phyloP scores from a whole-genome alignment of 2,888 invertebrate species.

The Eulithis prunata region DNA sequence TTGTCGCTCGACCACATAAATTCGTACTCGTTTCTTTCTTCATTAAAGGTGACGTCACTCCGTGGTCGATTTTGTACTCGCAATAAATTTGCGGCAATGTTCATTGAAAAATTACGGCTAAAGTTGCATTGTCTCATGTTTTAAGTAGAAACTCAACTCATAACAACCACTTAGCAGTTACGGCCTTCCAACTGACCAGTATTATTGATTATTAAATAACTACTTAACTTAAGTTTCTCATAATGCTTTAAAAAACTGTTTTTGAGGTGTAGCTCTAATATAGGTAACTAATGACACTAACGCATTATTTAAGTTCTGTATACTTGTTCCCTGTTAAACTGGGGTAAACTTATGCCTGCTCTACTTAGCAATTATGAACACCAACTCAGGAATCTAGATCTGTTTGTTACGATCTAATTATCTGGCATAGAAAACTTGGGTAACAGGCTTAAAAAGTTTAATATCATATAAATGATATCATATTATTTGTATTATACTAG shows the following conservation, averaged over 20 bases:
- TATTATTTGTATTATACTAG: slow-evolving; percentile 1
- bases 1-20: slow-evolving; percentile 69
- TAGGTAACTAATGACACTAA: slow-evolving; percentile 1
- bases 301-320: slow-evolving; percentile 11
- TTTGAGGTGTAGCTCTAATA: slow-evolving; percentile 8
- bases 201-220: slow-evolving; percentile 63
- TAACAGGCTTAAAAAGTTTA: slow-evolving; percentile 5
- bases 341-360: slow-evolving; percentile 24
- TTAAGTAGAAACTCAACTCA: slow-evolving; percentile 43
- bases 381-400: slow-evolving; percentile 18
- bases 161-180: slow-evolving; percentile 45
- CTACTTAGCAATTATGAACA: slow-evolving; percentile 20
- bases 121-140: slow-evolving; percentile 73
- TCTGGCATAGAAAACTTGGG: slow-evolving; percentile 13
- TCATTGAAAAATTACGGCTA: slow-evolving; percentile 41
- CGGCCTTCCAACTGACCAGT: slow-evolving; percentile 50
- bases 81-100: slow-evolving; percentile 48
- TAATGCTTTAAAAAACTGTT: slow-evolving; percentile 43
- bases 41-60: slow-evolving; percentile 81
- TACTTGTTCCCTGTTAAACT: slow-evolving; percentile 16
- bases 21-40: slow-evolving; percentile 68
- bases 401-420: slow-evolving; percentile 22
- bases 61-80: slow-evolving; percentile 62
- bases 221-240: slow-evolving; percentile 46
- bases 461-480: no score